These are phyloP conservation scores for Pachymerium ferrugineum DNA, from an alignment of 2,888 invertebrate species.

Conservation along the genomic window DNA sequence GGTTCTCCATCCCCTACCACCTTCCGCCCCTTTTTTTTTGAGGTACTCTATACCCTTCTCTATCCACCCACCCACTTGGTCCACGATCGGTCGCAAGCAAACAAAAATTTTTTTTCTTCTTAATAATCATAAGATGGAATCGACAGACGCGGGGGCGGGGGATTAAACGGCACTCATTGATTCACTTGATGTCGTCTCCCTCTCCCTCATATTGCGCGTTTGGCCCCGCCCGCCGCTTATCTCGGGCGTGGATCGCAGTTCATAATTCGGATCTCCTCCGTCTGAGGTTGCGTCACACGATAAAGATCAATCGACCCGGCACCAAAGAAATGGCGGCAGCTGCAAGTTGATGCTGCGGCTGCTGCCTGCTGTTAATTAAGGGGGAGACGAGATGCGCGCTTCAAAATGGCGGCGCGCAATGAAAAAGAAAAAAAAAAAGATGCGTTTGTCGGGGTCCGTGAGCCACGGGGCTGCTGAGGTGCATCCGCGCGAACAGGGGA, in stretches of 20 bases:
- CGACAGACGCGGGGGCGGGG: not conserved
- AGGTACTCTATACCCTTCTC: too few species aligned
- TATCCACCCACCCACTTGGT: too few species aligned
- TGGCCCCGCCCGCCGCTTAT: conserved; percentile 24
- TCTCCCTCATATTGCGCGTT: conserved; percentile 7
- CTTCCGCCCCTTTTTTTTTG: conserved; percentile 23
- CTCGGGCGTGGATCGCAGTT: conserved; percentile 24
- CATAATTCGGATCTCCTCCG: conserved; percentile 27
- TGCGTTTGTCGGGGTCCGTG: not conserved
- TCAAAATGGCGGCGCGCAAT: not conserved
- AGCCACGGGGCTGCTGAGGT: conserved; percentile 20
- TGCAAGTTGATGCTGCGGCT: conserved; percentile 22
- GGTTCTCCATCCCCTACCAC: conserved; percentile 28
- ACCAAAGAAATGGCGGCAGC: conserved; percentile 24
- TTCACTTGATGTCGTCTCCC: not conserved
- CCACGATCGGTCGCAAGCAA: too few species aligned
- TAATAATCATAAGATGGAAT: not conserved
- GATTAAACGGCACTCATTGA: not conserved
- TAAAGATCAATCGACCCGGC: conserved; percentile 27
- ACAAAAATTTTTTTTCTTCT: too few species aligned
- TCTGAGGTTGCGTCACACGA: conserved; percentile 27
- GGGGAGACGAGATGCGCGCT: not conserved
- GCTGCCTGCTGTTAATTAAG: conserved; percentile 25
- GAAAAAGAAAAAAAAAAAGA: not conserved
- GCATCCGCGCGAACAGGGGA: conserved; percentile 24